Conservation (phyloP, 2,797 vertebrate species). For the Syngnathus rostellatus region DNA sequence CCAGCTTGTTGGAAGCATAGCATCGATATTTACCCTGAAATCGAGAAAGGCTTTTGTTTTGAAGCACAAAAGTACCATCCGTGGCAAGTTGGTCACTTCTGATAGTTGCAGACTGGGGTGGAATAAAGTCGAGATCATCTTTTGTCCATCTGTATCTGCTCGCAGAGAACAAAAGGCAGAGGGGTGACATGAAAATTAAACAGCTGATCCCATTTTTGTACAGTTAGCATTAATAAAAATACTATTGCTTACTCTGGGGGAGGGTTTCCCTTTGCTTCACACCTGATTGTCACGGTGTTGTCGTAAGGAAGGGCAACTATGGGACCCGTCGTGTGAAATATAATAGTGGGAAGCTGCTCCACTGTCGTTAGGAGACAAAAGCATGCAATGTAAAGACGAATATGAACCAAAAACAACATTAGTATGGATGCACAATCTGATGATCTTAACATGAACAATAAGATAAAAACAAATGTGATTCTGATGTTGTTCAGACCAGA, state of each 20-base stretch:
- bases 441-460: not conserved
- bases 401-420: not conserved
- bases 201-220: not conserved
- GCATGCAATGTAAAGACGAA: not conserved
- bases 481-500: not conserved
- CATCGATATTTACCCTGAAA: conserved; percentile 86
- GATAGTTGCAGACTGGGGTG: conserved; percentile 58
- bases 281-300: conserved; percentile 73
- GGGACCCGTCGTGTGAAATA: conserved; percentile 62
- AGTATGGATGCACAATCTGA: not conserved
- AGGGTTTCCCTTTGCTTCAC: conserved; percentile 88
- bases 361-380: conserved; percentile 61
- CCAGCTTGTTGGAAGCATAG: conserved; percentile 80
- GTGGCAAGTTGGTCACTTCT: conserved; percentile 36
- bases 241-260: conserved; percentile 75
- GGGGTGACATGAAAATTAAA: not conserved
- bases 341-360: conserved; percentile 86
- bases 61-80: conserved; percentile 78
- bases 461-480: too few relatives aligned
- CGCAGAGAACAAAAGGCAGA: conserved; percentile 9
- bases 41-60: conserved; percentile 61
- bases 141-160: conserved; percentile 87
- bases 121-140: conserved; percentile 73
- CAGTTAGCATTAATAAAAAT: not conserved
- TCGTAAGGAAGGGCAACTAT: conserved; percentile 81